phyloP scores from a whole-genome alignment of 2,888 invertebrate genomes.

The Cerastis rubricosa region DNA sequence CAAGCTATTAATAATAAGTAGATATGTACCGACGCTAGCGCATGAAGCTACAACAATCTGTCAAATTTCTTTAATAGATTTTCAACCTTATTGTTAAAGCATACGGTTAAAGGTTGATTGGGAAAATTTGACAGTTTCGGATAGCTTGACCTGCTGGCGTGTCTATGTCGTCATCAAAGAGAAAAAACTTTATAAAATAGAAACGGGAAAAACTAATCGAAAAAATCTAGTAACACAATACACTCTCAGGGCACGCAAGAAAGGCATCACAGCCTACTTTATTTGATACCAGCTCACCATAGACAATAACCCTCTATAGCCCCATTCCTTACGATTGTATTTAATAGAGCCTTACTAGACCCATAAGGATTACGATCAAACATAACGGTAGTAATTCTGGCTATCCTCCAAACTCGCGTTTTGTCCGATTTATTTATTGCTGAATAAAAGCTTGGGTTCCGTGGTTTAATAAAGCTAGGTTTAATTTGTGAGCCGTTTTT shows the following conservation, averaged over 20 bases:
- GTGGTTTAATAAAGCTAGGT: background rate
- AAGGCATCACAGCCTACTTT: constrained; percentile 36
- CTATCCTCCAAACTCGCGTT: constrained; percentile 18
- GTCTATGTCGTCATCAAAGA: background rate
- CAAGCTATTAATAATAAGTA: background rate
- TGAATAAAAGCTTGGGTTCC: constrained; percentile 18
- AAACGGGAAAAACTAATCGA: background rate
- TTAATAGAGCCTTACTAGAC: background rate
- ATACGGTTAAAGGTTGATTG: too few species aligned
- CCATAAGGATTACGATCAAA: constrained; percentile 27
- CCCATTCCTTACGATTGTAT: constrained; percentile 1
- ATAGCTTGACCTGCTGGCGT: too few species aligned
- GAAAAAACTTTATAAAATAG: background rate
- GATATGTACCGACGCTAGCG: background rate
- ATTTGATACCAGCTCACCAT: constrained; percentile 7
- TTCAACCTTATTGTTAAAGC: too few species aligned
- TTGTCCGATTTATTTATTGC: background rate
- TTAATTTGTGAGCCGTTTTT: background rate
- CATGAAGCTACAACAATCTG: too few species aligned
- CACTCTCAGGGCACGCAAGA: constrained; percentile 35
- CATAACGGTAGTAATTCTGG: constrained; percentile 39
- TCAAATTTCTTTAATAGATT: too few species aligned
- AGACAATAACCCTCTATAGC: background rate
- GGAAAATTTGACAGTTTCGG: too few species aligned
- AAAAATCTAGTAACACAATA: constrained; percentile 7